Conservation (phyloP, 2,113 vertebrate genomes). For the Paracanthobrama guichenoti region DNA sequence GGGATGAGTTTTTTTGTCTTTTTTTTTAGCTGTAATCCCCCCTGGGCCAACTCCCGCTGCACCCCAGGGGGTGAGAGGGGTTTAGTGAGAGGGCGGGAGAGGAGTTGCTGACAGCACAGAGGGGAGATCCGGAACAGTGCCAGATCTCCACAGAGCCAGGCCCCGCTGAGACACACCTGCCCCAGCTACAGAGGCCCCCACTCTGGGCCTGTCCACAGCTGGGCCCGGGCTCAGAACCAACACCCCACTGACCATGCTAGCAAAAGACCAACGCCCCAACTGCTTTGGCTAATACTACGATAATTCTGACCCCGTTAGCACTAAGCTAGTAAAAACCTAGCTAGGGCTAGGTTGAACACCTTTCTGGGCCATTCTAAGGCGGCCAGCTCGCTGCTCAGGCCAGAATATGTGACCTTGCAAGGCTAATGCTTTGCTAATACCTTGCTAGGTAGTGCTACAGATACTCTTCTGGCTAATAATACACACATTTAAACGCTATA, state of each 20-base stretch:
- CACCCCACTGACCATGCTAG: constrained; percentile 38
- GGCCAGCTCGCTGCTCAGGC: background rate
- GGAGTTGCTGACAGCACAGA: constrained; percentile 55
- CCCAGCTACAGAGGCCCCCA: constrained; percentile 55
- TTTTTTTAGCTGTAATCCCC: constrained; percentile 74
- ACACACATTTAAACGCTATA: background rate
- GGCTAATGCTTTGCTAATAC: background rate
- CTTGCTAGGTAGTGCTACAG: background rate
- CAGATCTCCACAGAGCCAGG: constrained; percentile 57
- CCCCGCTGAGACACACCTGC: constrained; percentile 58
- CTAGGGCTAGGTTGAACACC: constrained; percentile 25
- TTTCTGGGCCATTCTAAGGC: background rate
- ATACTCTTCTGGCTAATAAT: background rate
- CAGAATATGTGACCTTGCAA: background rate
- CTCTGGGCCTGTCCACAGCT: constrained; percentile 51
- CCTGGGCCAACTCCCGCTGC: constrained; percentile 74
- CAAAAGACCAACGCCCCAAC: constrained; percentile 18
- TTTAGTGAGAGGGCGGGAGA: constrained; percentile 30
- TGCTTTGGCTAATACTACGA: constrained; percentile 26
- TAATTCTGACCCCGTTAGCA: background rate
- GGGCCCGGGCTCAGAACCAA: constrained; percentile 37
- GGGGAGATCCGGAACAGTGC: constrained; percentile 54
- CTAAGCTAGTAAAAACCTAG: constrained; percentile 18
- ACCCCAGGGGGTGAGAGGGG: constrained; percentile 64
- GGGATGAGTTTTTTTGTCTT: constrained; percentile 71